A percentile compares a stretch with the other conserved stretches of the same genome.
Conservation (phyloP, 2,113 vertebrate species). For the Phalacrocorax pelagicus region DNA sequence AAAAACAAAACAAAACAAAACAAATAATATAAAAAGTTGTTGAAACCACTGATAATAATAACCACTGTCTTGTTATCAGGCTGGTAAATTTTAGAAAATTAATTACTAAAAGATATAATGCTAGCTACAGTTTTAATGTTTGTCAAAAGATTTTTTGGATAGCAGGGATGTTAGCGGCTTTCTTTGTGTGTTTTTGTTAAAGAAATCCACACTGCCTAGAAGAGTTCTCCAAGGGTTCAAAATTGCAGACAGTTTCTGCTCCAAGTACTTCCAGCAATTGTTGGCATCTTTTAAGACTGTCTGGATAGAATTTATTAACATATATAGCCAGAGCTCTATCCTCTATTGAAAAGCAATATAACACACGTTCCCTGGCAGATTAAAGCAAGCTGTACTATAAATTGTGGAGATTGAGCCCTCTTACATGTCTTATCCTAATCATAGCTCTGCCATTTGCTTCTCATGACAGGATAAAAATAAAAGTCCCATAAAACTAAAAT, state of each 20-base stretch:
- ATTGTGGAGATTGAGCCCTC: slow-evolving; percentile 54
- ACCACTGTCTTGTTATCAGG: background rate
- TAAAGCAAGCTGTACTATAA: slow-evolving; percentile 64
- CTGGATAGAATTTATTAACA: slow-evolving; percentile 61
- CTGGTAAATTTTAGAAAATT: background rate
- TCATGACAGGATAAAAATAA: slow-evolving; percentile 72
- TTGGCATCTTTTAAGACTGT: slow-evolving; percentile 38
- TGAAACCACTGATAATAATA: background rate
- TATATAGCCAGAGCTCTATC: slow-evolving; percentile 34
- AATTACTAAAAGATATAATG: background rate
- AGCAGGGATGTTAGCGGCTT: background rate
- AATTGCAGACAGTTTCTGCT: slow-evolving; percentile 9
- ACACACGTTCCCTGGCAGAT: slow-evolving; percentile 47
- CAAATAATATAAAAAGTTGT: background rate
- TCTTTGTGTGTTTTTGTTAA: background rate
- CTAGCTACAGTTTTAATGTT: background rate
- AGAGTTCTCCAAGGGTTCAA: background rate
- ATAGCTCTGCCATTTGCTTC: slow-evolving; percentile 66
- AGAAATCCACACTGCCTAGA: background rate
- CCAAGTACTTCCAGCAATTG: slow-evolving; percentile 40
- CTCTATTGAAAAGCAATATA: slow-evolving; percentile 47
- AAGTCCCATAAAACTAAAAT: slow-evolving; percentile 70
- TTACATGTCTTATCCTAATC: slow-evolving; percentile 56
- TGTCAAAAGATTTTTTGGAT: background rate
- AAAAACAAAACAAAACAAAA: background rate